Evolutionary conservation across 2,797 vertebrate genomes (phyloP).

Genomic region (Ctenochaetus hawaiiensis): DNA sequence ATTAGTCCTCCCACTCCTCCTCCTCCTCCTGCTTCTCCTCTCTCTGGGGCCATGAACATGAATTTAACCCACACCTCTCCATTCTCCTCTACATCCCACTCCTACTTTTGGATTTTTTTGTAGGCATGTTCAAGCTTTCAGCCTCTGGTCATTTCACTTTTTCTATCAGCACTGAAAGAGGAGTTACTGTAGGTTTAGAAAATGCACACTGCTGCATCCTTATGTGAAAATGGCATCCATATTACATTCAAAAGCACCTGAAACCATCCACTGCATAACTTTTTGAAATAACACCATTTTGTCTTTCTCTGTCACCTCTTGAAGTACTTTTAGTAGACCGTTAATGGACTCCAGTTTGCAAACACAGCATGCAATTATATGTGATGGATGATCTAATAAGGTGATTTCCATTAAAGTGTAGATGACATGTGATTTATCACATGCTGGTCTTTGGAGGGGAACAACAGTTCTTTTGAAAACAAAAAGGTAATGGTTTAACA

Average conservation of each 20-base stretch:
- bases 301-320: conserved; percentile 33
- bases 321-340: conserved; percentile 46
- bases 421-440: conserved; percentile 65
- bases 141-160: conserved; percentile 16
- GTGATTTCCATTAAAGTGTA: conserved; percentile 45
- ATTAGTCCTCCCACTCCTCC: conserved; percentile 70
- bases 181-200: background rate
- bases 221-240: conserved; percentile 2
- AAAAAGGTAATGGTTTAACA: background rate
- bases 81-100: conserved; percentile 29
- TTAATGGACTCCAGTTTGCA: conserved; percentile 37
- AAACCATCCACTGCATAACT: background rate
- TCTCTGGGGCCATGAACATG: conserved; percentile 50
- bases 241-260: conserved; percentile 6
- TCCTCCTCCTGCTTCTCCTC: conserved; percentile 8
- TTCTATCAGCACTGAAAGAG: background rate
- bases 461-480: conserved; percentile 10
- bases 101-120: conserved; percentile 5
- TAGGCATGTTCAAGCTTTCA: conserved; percentile 8
- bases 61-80: conserved; percentile 35
- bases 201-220: background rate
- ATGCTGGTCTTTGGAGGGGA: background rate
- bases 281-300: conserved; percentile 15
- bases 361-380: conserved; percentile 60
- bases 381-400: conserved; percentile 65